Evolutionary conservation across 2,888 invertebrate species (phyloP).

Genomic region (Aplocera efformata): DNA sequence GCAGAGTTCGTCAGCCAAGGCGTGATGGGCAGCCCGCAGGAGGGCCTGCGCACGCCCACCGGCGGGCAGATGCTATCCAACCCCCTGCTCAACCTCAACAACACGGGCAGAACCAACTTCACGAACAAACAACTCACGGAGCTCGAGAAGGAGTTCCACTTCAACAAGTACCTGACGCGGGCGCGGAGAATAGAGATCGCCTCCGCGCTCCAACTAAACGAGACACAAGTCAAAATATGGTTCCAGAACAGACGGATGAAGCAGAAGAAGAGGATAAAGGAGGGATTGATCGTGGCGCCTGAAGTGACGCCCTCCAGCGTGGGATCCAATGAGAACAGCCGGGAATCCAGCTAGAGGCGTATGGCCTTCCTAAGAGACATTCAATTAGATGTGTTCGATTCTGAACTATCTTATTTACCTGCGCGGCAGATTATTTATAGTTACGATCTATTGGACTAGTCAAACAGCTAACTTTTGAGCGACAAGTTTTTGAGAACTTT

Average conservation of each 20-base stretch:
- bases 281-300: conserved; percentile 85
- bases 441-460: no score
- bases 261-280: conserved; percentile 98
- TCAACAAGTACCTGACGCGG: conserved; percentile 98
- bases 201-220: conserved; percentile 96
- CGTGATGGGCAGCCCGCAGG: conserved; percentile 72
- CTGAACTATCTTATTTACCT: no score
- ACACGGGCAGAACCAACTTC: conserved; percentile 98
- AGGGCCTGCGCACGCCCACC: conserved; percentile 71
- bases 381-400: no score
- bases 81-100: conserved; percentile 82
- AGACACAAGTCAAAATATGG: conserved; percentile 99
- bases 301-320: conserved; percentile 71
- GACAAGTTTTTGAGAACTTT: no score
- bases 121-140: conserved; percentile 99
- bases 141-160: conserved; percentile 99
- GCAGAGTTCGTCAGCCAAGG: conserved; percentile 73
- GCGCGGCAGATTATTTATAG: no score
- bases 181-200: conserved; percentile 99
- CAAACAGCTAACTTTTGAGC: no score
- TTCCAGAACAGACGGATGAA: conserved; percentile 99
- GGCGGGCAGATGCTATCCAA: conserved; percentile 71
- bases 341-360: conserved; percentile 82
- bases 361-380: not conserved
- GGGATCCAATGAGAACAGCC: conserved; percentile 86